phyloP scores from a whole-genome alignment of 1,140 invertebrate genomes.

The Spodoptera litura region DNA sequence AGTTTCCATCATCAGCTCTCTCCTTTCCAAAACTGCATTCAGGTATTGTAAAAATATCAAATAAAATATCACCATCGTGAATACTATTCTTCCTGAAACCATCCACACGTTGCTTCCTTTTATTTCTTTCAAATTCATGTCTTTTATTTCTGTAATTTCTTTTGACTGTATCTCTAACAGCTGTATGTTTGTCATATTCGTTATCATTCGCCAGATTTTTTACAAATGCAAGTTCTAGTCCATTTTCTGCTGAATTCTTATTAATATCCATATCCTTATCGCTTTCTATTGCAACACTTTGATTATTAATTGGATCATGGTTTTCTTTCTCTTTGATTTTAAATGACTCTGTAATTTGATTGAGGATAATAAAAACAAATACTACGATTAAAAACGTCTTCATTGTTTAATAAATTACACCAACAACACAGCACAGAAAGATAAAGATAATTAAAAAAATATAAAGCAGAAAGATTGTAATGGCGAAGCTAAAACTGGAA shows the following conservation, averaged over 20 bases:
- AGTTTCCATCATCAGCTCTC: slow-evolving; percentile 25
- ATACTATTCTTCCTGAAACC: not conserved
- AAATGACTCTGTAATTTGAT: not conserved
- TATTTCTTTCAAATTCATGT: not conserved
- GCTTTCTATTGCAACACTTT: not conserved
- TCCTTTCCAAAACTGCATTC: slow-evolving; percentile 6
- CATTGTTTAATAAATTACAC: not conserved
- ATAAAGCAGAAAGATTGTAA: too few relatives aligned
- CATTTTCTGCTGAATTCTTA: not conserved
- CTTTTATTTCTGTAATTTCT: not conserved
- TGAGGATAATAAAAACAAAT: not conserved
- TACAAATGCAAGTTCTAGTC: not conserved
- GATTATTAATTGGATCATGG: not conserved
- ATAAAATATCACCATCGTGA: not conserved
- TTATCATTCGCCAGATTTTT: not conserved
- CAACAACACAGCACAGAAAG: too few relatives aligned
- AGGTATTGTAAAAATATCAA: not conserved
- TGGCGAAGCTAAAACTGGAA: too few relatives aligned
- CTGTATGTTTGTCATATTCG: not conserved
- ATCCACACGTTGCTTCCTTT: not conserved
- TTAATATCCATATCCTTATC: too few relatives aligned
- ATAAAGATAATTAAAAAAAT: too few relatives aligned
- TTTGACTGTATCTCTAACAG: too few relatives aligned
- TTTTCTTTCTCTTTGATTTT: not conserved
- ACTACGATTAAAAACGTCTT: not conserved